A percentile compares a stretch with the other conserved stretches of the same genome.
phyloP scores from a whole-genome alignment of 2,113 vertebrate genomes.

The Scopus umbretta region DNA sequence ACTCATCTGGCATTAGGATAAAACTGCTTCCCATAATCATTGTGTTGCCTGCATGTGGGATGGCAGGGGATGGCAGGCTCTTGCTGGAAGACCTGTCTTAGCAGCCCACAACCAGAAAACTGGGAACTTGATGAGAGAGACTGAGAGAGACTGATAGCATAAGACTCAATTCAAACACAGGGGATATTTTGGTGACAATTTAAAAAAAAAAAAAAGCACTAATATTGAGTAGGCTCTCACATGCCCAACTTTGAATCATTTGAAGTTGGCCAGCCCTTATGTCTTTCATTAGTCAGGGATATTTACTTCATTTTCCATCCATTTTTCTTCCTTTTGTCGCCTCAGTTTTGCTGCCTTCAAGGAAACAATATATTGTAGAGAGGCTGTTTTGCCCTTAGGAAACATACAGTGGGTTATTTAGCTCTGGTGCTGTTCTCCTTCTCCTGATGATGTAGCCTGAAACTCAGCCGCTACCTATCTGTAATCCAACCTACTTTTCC shows the following conservation, averaged over 20 bases:
- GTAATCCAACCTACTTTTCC: neutral
- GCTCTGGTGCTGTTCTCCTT: neutral
- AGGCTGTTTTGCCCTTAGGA: neutral
- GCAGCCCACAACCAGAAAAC: neutral
- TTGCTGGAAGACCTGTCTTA: neutral
- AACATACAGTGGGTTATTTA: accelerated
- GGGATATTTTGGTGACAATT: neutral
- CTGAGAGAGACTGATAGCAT: neutral
- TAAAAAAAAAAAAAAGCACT: neutral
- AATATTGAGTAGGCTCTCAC: neutral
- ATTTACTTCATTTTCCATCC: neutral
- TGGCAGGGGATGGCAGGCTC: neutral
- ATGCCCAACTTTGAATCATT: neutral
- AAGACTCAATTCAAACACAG: neutral
- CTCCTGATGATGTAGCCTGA: neutral
- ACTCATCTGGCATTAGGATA: neutral
- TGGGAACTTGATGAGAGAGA: neutral
- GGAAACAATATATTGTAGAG: neutral
- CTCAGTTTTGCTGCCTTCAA: neutral
- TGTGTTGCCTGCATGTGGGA: accelerated
- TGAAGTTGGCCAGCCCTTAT: neutral
- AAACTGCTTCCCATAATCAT: neutral
- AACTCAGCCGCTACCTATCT: neutral
- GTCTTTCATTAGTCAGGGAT: neutral
- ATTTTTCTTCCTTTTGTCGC: neutral